Base-by-base conservation (phyloP, 2,888 invertebrate genomes). In the Calliphora vomitoria region DNA sequence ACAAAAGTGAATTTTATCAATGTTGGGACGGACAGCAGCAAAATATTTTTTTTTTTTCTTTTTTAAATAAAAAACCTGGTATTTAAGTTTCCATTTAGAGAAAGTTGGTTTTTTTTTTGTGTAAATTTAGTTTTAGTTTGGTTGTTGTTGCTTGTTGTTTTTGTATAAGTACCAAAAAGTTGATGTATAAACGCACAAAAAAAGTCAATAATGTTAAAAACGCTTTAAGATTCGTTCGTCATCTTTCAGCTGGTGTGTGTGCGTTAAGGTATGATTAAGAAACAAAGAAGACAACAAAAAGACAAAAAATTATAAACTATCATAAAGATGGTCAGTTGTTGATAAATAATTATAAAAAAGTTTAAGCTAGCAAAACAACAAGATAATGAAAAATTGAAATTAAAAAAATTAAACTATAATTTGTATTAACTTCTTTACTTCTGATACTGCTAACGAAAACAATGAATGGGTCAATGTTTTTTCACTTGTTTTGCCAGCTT, bases 41-140 rank as follows among this genome's bases (percentile, higher is more conserved):
- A 50, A 10, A 71, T 11, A 20, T 35, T 20, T 15, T 38, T 8
- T 38, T 38, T 60, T 75, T 50, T 38, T 47, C 38, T 25, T 11
- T n/a, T n/a, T n/a, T n/a, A n/a, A n/a, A n/a, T 25, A 13, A 13
- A 58, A 68, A 74, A 35, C 47, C 31, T 58, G 20, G 31, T 50
- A 4, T 55, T 86, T 66, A 86, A 75, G 66, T 78, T 82, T 82
- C 74, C 82, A 74, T 69, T 79, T 58, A 53, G 86, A 86, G 86
- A 86, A 86, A 86, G 86, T 86, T 79, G 71, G 62, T 79, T 85
- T 64, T 80, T 58, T 55, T 55, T 35, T 58, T 66, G n/a, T 31
- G 41, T n/a, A 50, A 58, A 47, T n/a, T 71, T 25, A 50, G 60
- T 62, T 62, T 20, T 38, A 38, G 38, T 25, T 35, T 35, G 4